Percentiles rank a stretch among this genome's conserved stretches.
phyloP scores from a whole-genome alignment of 2,797 vertebrate species.

The Petrocephalus sullivani region DNA sequence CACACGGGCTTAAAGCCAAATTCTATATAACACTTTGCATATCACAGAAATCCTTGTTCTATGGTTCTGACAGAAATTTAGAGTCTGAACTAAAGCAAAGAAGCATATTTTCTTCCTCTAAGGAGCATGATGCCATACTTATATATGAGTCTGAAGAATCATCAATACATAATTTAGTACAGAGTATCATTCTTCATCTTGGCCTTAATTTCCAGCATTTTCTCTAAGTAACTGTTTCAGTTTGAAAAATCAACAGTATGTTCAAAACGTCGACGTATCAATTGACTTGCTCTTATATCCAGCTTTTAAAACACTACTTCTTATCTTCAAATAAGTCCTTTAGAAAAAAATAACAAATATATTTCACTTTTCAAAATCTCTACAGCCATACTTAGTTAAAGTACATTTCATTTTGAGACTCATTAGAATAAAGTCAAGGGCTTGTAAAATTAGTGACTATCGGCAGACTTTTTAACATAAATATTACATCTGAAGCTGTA shows the following conservation, averaged over 20 bases:
- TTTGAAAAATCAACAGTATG: not conserved
- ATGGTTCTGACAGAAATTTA: not conserved
- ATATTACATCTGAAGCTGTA: not conserved
- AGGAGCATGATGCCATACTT: not conserved
- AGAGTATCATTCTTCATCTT: not conserved
- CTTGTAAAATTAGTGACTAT: not conserved
- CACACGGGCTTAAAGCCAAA: not conserved
- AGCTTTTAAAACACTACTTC: constrained; percentile 1
- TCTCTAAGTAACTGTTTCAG: not conserved
- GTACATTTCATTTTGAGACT: not conserved
- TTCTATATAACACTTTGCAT: not conserved
- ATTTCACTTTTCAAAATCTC: not conserved
- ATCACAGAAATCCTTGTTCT: not conserved
- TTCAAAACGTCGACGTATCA: not conserved
- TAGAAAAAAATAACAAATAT: not conserved
- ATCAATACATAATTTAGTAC: not conserved
- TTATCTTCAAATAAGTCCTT: constrained; percentile 4
- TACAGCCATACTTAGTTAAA: constrained; percentile 1
- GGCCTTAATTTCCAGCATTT: not conserved
- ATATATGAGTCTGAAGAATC: not conserved
- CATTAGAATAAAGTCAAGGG: not conserved
- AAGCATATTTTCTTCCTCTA: not conserved
- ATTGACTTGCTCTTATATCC: not conserved
- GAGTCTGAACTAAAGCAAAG: not conserved
- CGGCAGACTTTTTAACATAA: not conserved